phyloP scores from a whole-genome alignment of 2,113 vertebrate species.

The Balaenoptera acutorostrata region DNA sequence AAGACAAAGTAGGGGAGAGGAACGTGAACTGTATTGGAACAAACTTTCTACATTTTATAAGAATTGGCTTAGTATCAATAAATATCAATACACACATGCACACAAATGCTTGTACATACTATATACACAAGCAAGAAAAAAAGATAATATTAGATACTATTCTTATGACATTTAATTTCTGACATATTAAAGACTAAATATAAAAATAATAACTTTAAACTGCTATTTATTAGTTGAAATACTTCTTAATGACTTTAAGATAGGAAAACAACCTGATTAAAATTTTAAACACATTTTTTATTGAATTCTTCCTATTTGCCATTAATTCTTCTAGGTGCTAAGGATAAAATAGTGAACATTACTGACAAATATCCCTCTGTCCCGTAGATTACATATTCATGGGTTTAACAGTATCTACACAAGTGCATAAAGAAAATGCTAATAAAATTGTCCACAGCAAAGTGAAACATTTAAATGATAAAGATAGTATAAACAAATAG shows the following conservation, averaged over 20 bases:
- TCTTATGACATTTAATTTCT: background rate
- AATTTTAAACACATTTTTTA: background rate
- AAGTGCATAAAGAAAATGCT: background rate
- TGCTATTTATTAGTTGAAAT: background rate
- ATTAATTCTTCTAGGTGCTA: background rate
- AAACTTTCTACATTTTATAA: background rate
- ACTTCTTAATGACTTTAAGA: background rate
- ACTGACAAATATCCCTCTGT: background rate
- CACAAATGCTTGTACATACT: background rate
- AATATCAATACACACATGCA: background rate
- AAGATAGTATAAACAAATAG: background rate
- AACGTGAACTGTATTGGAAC: background rate
- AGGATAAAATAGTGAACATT: background rate
- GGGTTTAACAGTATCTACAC: background rate
- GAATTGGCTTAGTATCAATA: background rate
- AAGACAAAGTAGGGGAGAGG: background rate
- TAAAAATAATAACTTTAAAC: background rate
- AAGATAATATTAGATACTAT: background rate
- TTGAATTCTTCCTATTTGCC: background rate
- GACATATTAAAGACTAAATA: background rate
- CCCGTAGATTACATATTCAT: background rate
- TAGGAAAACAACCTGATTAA: background rate
- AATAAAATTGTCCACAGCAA: background rate
- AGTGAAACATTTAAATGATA: background rate
- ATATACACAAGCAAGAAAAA: background rate